Evolutionary conservation across 2,797 vertebrate species (phyloP).

Genomic region (Hephaestus fuliginosus): DNA sequence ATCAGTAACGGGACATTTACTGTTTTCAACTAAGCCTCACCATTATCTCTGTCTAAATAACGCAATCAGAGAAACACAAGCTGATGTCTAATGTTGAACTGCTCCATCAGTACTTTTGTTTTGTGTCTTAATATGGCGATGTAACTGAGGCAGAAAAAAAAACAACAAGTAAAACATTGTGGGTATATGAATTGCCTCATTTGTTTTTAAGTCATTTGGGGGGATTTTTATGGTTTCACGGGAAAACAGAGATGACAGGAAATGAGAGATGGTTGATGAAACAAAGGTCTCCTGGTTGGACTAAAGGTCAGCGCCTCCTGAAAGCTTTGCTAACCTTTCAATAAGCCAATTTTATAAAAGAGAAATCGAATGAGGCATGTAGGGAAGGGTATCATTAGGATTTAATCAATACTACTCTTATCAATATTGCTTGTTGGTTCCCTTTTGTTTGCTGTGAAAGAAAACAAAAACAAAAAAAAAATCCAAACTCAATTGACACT

Average conservation of each 20-base stretch:
- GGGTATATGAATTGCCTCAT: too few species aligned
- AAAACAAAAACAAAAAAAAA: not conserved
- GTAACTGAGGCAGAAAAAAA: not conserved
- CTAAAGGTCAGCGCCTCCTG: not conserved
- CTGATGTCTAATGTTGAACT: not conserved
- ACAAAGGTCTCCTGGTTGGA: not conserved
- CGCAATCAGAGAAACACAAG: not conserved
- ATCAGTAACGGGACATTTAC: not conserved
- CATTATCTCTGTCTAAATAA: slow-evolving; percentile 10
- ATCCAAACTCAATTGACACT: not conserved
- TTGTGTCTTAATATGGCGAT: not conserved
- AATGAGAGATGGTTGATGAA: not conserved
- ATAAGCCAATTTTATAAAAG: not conserved
- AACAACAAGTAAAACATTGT: too few species aligned
- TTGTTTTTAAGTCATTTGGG: not conserved
- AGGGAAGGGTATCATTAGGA: not conserved
- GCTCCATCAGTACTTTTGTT: not conserved
- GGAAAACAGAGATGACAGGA: not conserved
- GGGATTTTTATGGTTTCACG: not conserved
- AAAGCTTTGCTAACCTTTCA: slow-evolving; percentile 25
- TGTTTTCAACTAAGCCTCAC: slow-evolving; percentile 7
- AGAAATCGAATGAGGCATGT: not conserved
- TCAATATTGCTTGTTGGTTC: not conserved
- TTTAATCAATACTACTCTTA: not conserved
- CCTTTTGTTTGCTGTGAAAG: not conserved